Conservation (phyloP, 2,888 invertebrate species). For the Dryococelus australis region DNA sequence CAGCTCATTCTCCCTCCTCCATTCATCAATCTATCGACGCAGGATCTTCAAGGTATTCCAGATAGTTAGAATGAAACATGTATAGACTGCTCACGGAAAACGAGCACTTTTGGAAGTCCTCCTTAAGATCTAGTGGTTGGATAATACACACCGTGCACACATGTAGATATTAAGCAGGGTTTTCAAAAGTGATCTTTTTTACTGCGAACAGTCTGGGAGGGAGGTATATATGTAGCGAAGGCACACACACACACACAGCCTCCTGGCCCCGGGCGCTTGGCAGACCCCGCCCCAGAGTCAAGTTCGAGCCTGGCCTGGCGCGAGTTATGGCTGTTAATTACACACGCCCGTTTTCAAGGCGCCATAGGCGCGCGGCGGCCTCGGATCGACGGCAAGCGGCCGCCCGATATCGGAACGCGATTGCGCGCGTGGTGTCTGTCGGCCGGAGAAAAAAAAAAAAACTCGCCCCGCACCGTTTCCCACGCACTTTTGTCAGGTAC, state of each 20-base stretch:
- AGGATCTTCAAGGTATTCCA: no score
- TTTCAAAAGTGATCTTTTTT: no score
- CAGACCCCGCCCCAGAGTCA: not conserved
- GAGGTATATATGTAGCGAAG: not conserved
- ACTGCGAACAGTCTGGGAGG: not conserved
- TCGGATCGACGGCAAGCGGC: not conserved
- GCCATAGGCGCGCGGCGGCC: no score
- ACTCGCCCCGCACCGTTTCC: not conserved
- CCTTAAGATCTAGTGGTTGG: no score
- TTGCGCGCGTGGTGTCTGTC: not conserved
- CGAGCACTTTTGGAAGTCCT: no score
- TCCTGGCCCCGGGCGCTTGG: not conserved
- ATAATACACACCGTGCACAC: no score
- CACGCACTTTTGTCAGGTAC: not conserved
- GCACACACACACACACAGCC: not conserved
- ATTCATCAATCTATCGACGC: no score
- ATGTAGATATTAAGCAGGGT: no score
- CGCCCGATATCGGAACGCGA: not conserved
- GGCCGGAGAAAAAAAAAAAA: not conserved
- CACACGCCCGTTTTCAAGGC: not conserved
- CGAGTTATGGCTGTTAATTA: slow-evolving; percentile 1
- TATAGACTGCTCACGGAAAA: no score
- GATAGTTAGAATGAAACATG: no score
- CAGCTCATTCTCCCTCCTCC: no score
- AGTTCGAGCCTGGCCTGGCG: not conserved